A percentile compares a stretch with the other conserved stretches of the same genome.
Evolutionary conservation across 2,888 invertebrate genomes (phyloP).

Genomic region (Clepsis dumicolana): DNA sequence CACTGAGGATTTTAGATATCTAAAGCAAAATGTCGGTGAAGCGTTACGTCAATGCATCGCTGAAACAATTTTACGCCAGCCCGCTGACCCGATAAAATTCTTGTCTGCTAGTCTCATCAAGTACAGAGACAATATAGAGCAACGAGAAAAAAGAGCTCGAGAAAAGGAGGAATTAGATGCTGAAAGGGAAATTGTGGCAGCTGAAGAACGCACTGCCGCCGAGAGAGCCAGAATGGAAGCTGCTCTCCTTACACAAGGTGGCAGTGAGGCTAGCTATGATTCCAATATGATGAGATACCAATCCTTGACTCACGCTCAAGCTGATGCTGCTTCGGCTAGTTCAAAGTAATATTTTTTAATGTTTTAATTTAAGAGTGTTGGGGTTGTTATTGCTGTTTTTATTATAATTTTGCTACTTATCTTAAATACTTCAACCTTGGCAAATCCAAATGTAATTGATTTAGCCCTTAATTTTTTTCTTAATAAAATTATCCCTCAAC

Average conservation of each 20-base stretch:
- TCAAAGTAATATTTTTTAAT: conserved; percentile 52
- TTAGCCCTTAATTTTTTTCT: no score
- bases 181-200: conserved; percentile 67
- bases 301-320: conserved; percentile 57
- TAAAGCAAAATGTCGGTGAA: conserved; percentile 70
- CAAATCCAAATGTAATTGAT: no score
- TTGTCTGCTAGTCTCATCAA: conserved; percentile 68
- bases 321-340: conserved; percentile 52
- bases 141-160: conserved; percentile 62
- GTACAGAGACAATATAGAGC: conserved; percentile 73
- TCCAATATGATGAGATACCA: conserved; percentile 71
- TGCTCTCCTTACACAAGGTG: conserved; percentile 63
- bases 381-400: neutral
- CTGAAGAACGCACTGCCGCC: conserved; percentile 69
- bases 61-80: conserved; percentile 73
- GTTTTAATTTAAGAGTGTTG: conserved; percentile 2
- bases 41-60: conserved; percentile 75
- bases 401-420: neutral
- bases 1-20: conserved; percentile 76
- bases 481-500: no score
- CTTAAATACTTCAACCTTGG: no score
- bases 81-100: conserved; percentile 76
- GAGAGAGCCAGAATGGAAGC: conserved; percentile 69
- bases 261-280: conserved; percentile 77
- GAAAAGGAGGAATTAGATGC: conserved; percentile 68